A percentile compares a stretch with the other conserved stretches of the same genome.
Evolutionary conservation across 2,113 vertebrate genomes (phyloP).

Genomic region (Eclectus roratus): DNA sequence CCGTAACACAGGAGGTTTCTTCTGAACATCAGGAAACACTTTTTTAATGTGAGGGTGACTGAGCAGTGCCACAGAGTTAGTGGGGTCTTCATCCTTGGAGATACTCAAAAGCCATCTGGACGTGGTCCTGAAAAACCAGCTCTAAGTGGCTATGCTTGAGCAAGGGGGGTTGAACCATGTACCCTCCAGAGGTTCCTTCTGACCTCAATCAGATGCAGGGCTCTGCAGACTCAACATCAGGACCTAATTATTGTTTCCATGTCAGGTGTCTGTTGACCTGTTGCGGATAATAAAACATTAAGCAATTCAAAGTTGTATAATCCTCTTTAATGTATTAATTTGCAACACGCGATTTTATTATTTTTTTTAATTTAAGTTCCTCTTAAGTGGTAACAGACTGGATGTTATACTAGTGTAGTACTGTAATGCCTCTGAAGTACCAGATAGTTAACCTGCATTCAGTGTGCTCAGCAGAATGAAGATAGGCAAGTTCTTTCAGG

Average conservation of each 20-base stretch:
- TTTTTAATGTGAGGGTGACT: neutral
- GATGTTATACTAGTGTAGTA: neutral
- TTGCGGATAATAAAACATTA: neutral
- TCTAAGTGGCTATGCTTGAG: neutral
- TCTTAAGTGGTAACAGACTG: neutral
- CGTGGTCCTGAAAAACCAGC: neutral
- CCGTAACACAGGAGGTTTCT: neutral
- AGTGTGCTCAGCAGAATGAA: neutral
- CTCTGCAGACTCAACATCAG: neutral
- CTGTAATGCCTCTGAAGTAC: neutral
- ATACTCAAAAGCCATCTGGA: neutral
- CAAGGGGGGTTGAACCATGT: neutral
- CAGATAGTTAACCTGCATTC: neutral
- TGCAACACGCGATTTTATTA: neutral
- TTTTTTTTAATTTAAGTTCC: neutral
- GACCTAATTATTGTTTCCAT: neutral
- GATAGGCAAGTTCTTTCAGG: neutral
- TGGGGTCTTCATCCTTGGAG: neutral
- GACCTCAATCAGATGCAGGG: neutral
- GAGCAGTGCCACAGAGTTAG: neutral
- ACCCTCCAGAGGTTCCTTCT: neutral
- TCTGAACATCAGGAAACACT: neutral
- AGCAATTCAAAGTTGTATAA: neutral
- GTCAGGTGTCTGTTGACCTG: neutral
- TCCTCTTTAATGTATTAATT: neutral